Percentiles rank a stretch among this genome's conserved stretches.
These are phyloP conservation scores for Microtus montanus DNA, from an alignment of 2,113 vertebrate genomes.

Conservation along the genomic window DNA sequence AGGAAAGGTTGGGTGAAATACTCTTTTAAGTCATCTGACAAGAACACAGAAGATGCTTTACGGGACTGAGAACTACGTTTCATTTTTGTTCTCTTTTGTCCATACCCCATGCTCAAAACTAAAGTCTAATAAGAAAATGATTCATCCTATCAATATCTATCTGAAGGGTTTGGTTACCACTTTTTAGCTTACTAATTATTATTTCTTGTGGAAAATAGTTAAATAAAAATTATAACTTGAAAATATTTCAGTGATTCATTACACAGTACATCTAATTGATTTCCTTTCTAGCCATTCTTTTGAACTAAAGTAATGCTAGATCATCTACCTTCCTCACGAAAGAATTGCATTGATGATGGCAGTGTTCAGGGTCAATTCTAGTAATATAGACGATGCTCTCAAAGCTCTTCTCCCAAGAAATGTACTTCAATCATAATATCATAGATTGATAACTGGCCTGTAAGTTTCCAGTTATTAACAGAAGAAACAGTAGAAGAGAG, in stretches of 20 bases:
- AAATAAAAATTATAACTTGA: constrained; percentile 86
- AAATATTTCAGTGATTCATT: neutral
- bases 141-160: constrained; percentile 89
- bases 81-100: constrained; percentile 77
- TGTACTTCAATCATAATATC: neutral
- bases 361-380: neutral
- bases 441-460: neutral
- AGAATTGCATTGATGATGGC: accelerated
- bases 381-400: neutral
- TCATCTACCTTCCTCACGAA: accelerated
- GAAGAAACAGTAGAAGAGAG: neutral
- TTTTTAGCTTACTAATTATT: constrained; percentile 91
- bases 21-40: constrained; percentile 35
- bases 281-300: neutral
- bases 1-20: constrained; percentile 60
- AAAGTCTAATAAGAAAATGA: constrained; percentile 88
- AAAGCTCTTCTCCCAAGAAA: neutral
- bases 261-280: neutral
- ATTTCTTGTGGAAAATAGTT: constrained; percentile 93
- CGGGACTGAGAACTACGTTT: constrained; percentile 83
- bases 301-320: neutral
- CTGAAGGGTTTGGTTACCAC: constrained; percentile 92
- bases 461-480: neutral
- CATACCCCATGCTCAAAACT: constrained; percentile 78
- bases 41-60: constrained; percentile 82